Percentiles rank a stretch among this genome's conserved stretches.
These are phyloP conservation scores for Chloebia gouldiae DNA, from an alignment of 2,113 vertebrate genomes.

Conservation along the genomic window DNA sequence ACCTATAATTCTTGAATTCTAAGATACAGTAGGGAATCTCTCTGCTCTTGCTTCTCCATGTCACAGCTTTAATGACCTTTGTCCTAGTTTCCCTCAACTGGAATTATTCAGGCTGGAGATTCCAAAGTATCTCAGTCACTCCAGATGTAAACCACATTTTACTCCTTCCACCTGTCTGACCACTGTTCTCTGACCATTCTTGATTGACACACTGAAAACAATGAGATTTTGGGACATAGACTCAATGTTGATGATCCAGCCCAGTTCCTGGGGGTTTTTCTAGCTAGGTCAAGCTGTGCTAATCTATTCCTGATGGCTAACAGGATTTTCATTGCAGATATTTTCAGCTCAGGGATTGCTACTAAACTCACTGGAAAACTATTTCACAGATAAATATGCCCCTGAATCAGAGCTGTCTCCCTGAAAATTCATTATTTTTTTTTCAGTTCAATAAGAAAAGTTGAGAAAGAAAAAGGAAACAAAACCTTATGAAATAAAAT, in stretches of 20 bases:
- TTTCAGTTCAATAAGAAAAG: not conserved
- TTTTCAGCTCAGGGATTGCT: not conserved
- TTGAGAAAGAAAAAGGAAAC: not conserved
- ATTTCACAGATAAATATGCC: not conserved
- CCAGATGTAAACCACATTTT: rapidly evolving
- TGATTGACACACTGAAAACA: not conserved
- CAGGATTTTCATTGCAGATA: not conserved
- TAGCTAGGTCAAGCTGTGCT: not conserved
- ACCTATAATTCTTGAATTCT: not conserved
- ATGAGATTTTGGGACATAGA: not conserved
- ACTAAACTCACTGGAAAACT: not conserved
- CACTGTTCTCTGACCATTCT: not conserved
- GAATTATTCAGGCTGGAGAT: not conserved
- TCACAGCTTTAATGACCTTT: not conserved
- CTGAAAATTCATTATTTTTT: not conserved
- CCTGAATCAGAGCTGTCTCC: not conserved
- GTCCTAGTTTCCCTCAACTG: not conserved
- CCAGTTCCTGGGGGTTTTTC: not conserved
- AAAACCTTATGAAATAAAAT: not conserved
- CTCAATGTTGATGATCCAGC: not conserved
- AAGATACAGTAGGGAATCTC: not conserved
- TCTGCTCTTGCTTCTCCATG: not conserved
- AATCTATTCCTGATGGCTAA: not conserved
- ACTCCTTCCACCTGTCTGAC: not conserved
- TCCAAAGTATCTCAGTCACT: not conserved